Conservation (phyloP, 1,140 invertebrate species). For the Penaeus japonicus region DNA sequence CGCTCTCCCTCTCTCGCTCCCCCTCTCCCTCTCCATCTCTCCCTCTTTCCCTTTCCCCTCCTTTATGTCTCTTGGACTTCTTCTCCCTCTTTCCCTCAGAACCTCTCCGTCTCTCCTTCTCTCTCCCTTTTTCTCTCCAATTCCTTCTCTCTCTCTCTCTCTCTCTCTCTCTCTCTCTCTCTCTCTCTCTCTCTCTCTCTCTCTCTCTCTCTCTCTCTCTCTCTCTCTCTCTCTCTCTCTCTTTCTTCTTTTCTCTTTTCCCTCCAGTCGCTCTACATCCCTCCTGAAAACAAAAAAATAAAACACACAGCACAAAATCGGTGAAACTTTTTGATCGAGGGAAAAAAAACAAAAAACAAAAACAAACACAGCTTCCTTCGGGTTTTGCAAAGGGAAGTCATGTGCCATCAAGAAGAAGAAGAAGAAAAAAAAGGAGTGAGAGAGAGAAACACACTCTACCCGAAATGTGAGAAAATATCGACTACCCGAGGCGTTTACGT, state of each 20-base stretch:
- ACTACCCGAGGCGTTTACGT: no score
- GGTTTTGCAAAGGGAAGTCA: no score
- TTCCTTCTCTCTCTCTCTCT: neutral
- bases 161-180: neutral
- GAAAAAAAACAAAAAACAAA: no score
- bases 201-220: neutral
- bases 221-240: neutral
- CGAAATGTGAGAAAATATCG: no score
- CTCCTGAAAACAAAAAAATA: no score
- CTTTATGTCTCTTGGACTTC: neutral
- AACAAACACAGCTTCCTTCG: no score
- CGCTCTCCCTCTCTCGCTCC: neutral
- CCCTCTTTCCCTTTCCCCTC: neutral
- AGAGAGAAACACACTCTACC: no score
- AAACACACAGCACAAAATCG: no score
- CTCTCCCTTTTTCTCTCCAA: neutral
- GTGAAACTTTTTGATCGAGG: no score
- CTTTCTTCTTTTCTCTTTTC: neutral
- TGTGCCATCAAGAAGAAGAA: no score
- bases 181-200: neutral
- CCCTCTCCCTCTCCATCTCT: neutral
- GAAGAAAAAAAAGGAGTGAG: no score
- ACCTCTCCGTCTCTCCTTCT: neutral
- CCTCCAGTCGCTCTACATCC: neutral
- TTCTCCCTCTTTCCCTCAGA: neutral